Evolutionary conservation across 2,888 invertebrate species (phyloP).

Genomic region (Tanytarsus gracilentus): DNA sequence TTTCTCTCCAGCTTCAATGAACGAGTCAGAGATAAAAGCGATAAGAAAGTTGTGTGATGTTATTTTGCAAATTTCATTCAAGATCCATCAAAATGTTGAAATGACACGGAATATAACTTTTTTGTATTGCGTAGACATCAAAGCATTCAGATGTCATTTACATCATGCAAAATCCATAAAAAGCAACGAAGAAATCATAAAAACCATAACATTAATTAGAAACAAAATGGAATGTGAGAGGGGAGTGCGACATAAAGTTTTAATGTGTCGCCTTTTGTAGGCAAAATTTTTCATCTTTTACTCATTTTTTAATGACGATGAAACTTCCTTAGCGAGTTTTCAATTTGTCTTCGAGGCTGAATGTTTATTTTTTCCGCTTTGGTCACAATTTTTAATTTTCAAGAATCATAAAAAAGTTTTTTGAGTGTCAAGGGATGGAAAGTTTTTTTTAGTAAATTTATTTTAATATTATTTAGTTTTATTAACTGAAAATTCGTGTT

Average conservation of each 20-base stretch:
- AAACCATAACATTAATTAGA: conserved; percentile 27
- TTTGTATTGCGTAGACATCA: conserved; percentile 17
- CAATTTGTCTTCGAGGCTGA: no score
- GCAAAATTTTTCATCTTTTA: conserved; percentile 10
- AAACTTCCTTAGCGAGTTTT: conserved; percentile 1
- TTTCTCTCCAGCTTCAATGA: neutral
- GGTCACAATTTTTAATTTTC: conserved; percentile 18
- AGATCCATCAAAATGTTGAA: conserved; percentile 20
- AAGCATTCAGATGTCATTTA: neutral
- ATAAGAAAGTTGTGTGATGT: conserved; percentile 9
- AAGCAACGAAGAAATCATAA: conserved; percentile 13
- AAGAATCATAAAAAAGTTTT: neutral
- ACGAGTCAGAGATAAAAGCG: neutral
- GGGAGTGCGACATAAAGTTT: conserved; percentile 18
- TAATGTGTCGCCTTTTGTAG: neutral
- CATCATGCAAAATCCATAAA: conserved; percentile 13
- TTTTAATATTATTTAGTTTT: no score
- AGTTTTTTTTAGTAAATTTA: no score
- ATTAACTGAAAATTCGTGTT: no score
- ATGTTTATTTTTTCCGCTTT: no score
- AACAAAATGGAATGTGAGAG: neutral
- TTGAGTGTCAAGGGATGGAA: no score
- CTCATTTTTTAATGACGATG: neutral
- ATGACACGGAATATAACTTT: conserved; percentile 15
- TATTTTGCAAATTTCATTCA: conserved; percentile 21